phyloP scores from a whole-genome alignment of 1,140 invertebrate genomes.

The Pteromalus puparum region DNA sequence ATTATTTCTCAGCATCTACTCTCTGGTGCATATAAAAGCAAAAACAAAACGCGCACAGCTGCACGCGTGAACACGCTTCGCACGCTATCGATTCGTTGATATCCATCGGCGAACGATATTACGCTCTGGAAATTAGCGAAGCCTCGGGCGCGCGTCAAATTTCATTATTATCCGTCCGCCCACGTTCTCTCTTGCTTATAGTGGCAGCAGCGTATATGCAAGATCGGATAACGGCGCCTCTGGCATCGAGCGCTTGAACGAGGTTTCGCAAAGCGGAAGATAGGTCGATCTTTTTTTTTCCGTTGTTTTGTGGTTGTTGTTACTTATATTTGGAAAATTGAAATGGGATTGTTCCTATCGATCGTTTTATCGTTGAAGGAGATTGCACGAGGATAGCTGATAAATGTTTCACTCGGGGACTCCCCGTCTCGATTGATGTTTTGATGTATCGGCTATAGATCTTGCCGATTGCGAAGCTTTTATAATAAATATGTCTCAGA shows the following conservation, averaged over 20 bases:
- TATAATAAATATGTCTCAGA: too few relatives aligned
- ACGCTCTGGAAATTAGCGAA: conserved; percentile 23
- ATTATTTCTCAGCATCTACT: too few relatives aligned
- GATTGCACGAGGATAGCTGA: neutral
- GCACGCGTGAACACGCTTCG: neutral
- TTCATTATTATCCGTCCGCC: conserved; percentile 17
- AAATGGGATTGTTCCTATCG: neutral
- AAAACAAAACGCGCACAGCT: too few relatives aligned
- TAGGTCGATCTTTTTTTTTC: neutral
- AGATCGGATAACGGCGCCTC: neutral
- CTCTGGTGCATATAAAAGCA: too few relatives aligned
- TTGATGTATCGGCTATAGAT: too few relatives aligned
- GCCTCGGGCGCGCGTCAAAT: conserved; percentile 13
- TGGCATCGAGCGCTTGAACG: neutral
- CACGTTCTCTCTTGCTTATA: neutral
- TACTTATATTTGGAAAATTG: neutral
- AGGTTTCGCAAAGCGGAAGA: conserved; percentile 2
- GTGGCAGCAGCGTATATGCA: neutral
- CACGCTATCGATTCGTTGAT: neutral
- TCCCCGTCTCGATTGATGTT: too few relatives aligned
- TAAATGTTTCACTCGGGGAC: neutral
- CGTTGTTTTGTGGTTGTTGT: too few relatives aligned
- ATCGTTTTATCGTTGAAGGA: too few relatives aligned
- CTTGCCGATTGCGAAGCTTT: too few relatives aligned
- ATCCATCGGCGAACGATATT: neutral